These are phyloP conservation scores for Cotesia congregata DNA, from an alignment of 2,888 invertebrate genomes.

Conservation along the genomic window DNA sequence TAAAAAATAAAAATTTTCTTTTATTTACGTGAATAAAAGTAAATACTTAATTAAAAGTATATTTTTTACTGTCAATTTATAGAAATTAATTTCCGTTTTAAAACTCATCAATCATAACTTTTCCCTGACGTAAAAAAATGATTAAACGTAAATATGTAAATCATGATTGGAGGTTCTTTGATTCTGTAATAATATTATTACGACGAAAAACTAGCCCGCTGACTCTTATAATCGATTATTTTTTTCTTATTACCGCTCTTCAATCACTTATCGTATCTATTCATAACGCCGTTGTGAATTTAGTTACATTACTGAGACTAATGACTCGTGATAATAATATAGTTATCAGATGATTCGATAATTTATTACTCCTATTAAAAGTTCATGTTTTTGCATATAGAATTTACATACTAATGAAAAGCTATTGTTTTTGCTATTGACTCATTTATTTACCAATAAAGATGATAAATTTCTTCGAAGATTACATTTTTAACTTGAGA, in stretches of 20 bases:
- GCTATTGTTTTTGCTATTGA: background rate
- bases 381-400: background rate
- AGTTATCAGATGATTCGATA: background rate
- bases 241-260: slow-evolving; percentile 26
- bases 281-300: background rate
- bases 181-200: slow-evolving; percentile 57
- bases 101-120: too few relatives aligned
- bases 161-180: slow-evolving; percentile 44
- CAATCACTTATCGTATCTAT: slow-evolving; percentile 6
- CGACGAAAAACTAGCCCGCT: slow-evolving; percentile 61
- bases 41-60: too few relatives aligned
- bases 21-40: too few relatives aligned
- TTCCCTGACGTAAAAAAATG: background rate
- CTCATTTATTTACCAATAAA: too few relatives aligned
- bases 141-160: background rate
- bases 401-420: background rate
- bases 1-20: too few relatives aligned
- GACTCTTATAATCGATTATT: slow-evolving; percentile 51
- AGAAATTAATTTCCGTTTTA: too few relatives aligned
- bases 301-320: slow-evolving; percentile 12
- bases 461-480: too few relatives aligned
- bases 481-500: too few relatives aligned
- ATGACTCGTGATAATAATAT: slow-evolving; percentile 28
- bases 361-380: background rate
- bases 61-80: too few relatives aligned